Base-by-base conservation (phyloP, 2,888 invertebrate species). In the Patella ulyssiponensis region DNA sequence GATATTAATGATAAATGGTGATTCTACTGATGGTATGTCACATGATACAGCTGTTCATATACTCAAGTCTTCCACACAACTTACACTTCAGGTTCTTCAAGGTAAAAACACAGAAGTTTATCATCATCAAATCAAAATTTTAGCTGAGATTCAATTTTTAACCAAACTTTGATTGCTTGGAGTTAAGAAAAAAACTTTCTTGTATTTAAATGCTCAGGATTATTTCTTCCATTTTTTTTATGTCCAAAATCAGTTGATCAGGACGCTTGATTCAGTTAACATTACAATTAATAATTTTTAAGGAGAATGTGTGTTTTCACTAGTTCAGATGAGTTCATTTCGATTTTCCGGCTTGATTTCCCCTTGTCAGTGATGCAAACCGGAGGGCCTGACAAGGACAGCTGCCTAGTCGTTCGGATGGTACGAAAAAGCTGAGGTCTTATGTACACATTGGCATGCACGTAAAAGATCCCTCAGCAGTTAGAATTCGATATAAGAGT, bases 41-140 rank as follows among this genome's bases (percentile, higher is more conserved):
- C 92, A 92, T 82, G 87, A 89, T 54, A 90, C 92, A 78, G 92
- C 92, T 20, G 91, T 92, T 33, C 84, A 86, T 69, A 81, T 91
- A 80, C 87, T 93, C 75, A 89, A 91, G 77, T 81, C 87, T 11
- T 74, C 85, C 7, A 86, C 85, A 44, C 83, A 87, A 0, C 86
- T 90, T 64, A 86, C 81, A 7, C 83, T 91, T 9, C 87, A 86
- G 77, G 88, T 90, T 15, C 85, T 87, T 64, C 89, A 88, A 80
- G 88, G 89, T 89, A 76, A 73, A 83, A 12, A 23, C 33, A 56
- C 4, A 33, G 3, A 4, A 33, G 3, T 64, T 20, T 12, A 5
- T 9, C 11, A 64, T 64, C n/a, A 12, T 64, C 9, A 44, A 44
- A 9, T 44, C 1, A 44, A 9, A 44, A 44, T 44, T 44, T 44